A percentile compares a stretch with the other conserved stretches of the same genome.
Conservation (phyloP, 1,140 invertebrate genomes). For the Calephelis virginiensis region DNA sequence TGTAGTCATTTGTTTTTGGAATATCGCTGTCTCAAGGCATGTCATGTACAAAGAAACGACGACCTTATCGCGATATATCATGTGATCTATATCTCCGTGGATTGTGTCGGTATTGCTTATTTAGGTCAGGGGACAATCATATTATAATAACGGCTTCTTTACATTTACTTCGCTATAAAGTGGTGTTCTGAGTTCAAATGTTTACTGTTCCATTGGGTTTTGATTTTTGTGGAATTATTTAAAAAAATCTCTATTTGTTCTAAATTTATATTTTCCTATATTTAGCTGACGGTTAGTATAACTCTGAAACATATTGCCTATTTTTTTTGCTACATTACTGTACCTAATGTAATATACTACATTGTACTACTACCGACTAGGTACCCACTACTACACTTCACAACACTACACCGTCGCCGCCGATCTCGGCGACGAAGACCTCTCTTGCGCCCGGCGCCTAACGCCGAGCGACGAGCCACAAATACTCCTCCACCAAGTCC, state of each 20-base stretch:
- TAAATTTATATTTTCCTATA: neutral
- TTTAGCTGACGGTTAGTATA: too few relatives aligned
- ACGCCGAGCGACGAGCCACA: too few relatives aligned
- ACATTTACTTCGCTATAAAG: neutral
- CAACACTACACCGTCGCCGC: too few relatives aligned
- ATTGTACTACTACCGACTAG: too few relatives aligned
- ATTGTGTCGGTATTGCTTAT: neutral
- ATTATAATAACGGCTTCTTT: conserved; percentile 14
- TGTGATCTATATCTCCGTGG: neutral
- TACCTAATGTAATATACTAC: too few relatives aligned
- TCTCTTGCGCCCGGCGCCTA: too few relatives aligned
- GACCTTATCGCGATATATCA: conserved; percentile 24
- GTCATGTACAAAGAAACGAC: neutral
- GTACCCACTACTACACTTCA: too few relatives aligned
- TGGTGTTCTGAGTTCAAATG: neutral
- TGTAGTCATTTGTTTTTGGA: conserved; percentile 34
- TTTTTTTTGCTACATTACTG: too few relatives aligned
- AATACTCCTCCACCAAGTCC: too few relatives aligned
- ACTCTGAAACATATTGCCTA: too few relatives aligned
- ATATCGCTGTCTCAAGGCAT: conserved; percentile 7
- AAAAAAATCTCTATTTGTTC: neutral
- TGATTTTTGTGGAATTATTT: neutral
- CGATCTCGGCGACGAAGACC: too few relatives aligned
- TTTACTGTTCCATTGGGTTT: neutral
- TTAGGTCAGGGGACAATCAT: conserved; percentile 12